Evolutionary conservation across 2,888 invertebrate genomes (phyloP).

Genomic region (Euplagia quadripunctaria): DNA sequence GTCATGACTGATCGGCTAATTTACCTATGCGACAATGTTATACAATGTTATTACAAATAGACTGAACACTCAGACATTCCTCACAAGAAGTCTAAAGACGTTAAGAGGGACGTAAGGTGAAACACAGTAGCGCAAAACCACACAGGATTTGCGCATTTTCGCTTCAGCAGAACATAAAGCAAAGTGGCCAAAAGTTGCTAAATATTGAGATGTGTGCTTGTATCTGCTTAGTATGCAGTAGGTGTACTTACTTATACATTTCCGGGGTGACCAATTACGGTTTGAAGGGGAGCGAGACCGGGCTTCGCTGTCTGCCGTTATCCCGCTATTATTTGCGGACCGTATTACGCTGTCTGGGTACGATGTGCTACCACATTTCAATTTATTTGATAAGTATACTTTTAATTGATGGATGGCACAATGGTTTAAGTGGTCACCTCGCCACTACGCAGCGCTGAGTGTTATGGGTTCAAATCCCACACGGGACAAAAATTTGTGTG

Average conservation of each 20-base stretch:
- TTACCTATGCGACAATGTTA: no score
- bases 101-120: no score
- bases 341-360: background rate
- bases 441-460: no score
- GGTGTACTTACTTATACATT: background rate
- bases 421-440: no score
- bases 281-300: slow-evolving; percentile 30
- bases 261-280: slow-evolving; percentile 19
- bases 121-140: no score
- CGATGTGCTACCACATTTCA: background rate
- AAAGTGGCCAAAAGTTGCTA: background rate
- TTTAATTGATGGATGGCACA: background rate
- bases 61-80: no score
- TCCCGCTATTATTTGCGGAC: slow-evolving; percentile 6
- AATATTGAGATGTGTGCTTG: background rate
- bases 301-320: slow-evolving; percentile 25
- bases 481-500: no score
- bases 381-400: background rate
- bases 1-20: no score
- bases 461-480: no score
- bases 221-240: background rate
- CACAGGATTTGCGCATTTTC: no score
- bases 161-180: background rate
- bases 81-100: no score
- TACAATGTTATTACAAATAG: no score